Evolutionary conservation across 2,113 vertebrate genomes (phyloP).

Genomic region (Setophaga coronata): DNA sequence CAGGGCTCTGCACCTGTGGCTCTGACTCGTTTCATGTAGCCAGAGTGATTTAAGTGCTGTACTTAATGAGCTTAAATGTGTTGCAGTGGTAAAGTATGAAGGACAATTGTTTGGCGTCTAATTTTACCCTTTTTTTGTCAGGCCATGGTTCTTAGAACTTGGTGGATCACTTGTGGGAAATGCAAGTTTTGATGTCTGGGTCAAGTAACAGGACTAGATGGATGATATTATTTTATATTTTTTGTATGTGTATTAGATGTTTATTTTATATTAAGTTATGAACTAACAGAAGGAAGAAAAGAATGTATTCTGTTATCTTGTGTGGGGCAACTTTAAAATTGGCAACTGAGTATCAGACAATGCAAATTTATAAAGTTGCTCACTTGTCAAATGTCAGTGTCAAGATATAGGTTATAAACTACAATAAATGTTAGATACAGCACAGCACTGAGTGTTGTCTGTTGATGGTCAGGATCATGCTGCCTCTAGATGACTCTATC

Average conservation of each 20-base stretch:
- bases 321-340: not conserved
- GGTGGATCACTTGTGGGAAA: not conserved
- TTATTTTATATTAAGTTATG: not conserved
- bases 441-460: not conserved
- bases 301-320: not conserved
- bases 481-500: not conserved
- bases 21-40: not conserved
- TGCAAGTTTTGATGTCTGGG: not conserved
- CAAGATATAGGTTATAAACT: not conserved
- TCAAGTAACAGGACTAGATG: not conserved
- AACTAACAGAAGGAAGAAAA: not conserved
- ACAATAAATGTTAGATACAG: not conserved
- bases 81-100: not conserved
- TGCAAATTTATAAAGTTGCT: not conserved
- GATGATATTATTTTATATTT: not conserved
- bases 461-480: fast-evolving
- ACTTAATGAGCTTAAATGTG: not conserved
- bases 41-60: not conserved
- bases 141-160: not conserved
- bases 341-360: not conserved
- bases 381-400: not conserved
- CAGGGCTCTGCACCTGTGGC: not conserved
- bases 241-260: too few relatives aligned
- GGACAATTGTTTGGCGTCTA: not conserved
- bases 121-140: not conserved